Evolutionary conservation across 2,113 vertebrate species (phyloP), one percentile per base, ranked within the genome.

Genomic region (Balaenoptera acutorostrata): DNA sequence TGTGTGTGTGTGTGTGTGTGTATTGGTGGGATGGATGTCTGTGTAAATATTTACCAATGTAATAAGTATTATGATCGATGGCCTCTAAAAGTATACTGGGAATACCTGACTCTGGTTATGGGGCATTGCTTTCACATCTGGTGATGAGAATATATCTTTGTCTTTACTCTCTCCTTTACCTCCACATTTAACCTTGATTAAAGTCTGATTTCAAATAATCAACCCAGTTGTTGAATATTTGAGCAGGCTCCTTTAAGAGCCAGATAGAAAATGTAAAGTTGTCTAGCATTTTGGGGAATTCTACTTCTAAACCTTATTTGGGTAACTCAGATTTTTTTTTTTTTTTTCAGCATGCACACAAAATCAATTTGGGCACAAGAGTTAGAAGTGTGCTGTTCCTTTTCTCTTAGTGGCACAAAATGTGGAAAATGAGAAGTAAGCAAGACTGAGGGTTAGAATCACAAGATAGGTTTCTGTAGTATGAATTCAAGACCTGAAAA

Each of bases 381-480:
- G 20, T 64, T 72, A 23, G 17, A 85, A 66, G 64, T 36, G 33
- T 81, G 21, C 10, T 25, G 15, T 57, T 89, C 49, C 17, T 78
- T 64, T 82, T 72, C 27, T 81, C 36, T 72, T n/a, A 64, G 29
- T 41, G 57, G 1, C 46, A 0, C 5, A 49, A 71, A 87, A n/a
- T 88, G 18, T 82, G 81, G 29, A 20, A 88, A 88, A 74, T 69
- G 69, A 93, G 39, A 77, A 52, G 52, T 41, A 83, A 95, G 81
- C 59, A 87, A 89, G 78, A 78, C 20, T 36, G 36, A 94, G 55
- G 20, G 68, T 96, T 78, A 64, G 68, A 94, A 78, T 96, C 41
- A 39, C 66, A 74, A 25, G 82, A 14, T 68, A 13, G 36, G 7
- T 33, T 95, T 68, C 46, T 64, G 84, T 29, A 63, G 33, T 64